Evolutionary conservation across 2,888 invertebrate genomes (phyloP), one percentile per base, ranked within the genome.

Genomic region (Ceratothoa steindachneri): DNA sequence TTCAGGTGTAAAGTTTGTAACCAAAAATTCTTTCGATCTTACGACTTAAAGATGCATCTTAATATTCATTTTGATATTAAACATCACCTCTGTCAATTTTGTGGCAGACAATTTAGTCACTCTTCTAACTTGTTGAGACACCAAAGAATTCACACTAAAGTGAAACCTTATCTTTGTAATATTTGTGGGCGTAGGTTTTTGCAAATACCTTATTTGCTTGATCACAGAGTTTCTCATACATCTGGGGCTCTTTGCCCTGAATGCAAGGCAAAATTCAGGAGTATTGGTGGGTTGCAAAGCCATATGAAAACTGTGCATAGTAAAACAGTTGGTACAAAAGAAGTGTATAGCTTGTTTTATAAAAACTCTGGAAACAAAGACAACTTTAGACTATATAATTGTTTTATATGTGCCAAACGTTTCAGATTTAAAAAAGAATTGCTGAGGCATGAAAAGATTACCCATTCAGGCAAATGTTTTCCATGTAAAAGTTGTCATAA

Each of bases 61-160:
- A 85, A 85, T 71, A 83, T 84, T 69, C 85, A 85, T 77, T 80
- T 85, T 52, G 84, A 84, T 15, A 84, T 84, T n/a, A 84, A 84
- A 77, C 81, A 82, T 68, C 83, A 83, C 41, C 83, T 84, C 7
- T 85, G 85, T 64, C 83, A 84, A 75, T 81, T 84, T 66, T 85
- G 85, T 75, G 85, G 85, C 1, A 81, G 83, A 51, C 83, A 84
- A 73, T 85, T 85, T 71, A 84, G 83, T 80, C 85, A 85, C 75
- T 83, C 84, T n/a, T 85, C 85, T 0, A 85, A 85, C 81, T 81
- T 85, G 55, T 84, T 84, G 65, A 80, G 82, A 2, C 82, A 82
- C 68, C 72, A 82, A 74, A 83, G 86, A 81, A 84, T 84, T 53
- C 84, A 86, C 68, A 83, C 84, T 67, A 75, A 76, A 4, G 70